Evolutionary conservation across 2,797 vertebrate species (phyloP).

Genomic region (Darevskia nairensis): DNA sequence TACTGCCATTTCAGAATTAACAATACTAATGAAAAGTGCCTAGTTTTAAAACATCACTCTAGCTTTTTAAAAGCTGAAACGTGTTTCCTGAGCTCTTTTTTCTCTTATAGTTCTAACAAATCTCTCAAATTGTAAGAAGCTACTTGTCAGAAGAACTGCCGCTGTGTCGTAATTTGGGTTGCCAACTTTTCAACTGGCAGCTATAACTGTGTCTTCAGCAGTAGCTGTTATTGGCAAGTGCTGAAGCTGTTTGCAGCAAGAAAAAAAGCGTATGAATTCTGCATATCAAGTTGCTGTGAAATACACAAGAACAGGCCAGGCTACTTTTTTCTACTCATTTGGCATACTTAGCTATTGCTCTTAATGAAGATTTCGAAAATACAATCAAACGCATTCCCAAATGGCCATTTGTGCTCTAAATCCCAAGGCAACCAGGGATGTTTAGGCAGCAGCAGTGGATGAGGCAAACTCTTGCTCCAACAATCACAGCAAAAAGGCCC

Average conservation of each 20-base stretch:
- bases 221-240: neutral
- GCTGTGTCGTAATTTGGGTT: accelerated
- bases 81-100: conserved; percentile 4
- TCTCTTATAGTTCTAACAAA: conserved; percentile 13
- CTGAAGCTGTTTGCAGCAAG: neutral
- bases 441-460: neutral
- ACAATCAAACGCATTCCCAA: neutral
- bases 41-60: neutral
- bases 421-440: neutral
- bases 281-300: neutral
- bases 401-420: neutral
- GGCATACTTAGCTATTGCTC: neutral
- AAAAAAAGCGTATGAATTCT: neutral
- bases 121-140: neutral
- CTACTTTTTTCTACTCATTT: neutral
- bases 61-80: neutral
- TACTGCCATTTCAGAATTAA: neutral
- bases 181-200: neutral
- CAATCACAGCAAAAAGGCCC: neutral
- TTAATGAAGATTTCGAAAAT: neutral
- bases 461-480: neutral
- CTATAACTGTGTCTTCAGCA: neutral
- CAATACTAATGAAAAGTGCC: conserved; percentile 7
- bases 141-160: neutral
- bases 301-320: neutral